A percentile compares a stretch with the other conserved stretches of the same genome.
These are phyloP conservation scores for Drosophila gunungcola DNA, from an alignment of 1,140 invertebrate genomes.

Conservation along the genomic window DNA sequence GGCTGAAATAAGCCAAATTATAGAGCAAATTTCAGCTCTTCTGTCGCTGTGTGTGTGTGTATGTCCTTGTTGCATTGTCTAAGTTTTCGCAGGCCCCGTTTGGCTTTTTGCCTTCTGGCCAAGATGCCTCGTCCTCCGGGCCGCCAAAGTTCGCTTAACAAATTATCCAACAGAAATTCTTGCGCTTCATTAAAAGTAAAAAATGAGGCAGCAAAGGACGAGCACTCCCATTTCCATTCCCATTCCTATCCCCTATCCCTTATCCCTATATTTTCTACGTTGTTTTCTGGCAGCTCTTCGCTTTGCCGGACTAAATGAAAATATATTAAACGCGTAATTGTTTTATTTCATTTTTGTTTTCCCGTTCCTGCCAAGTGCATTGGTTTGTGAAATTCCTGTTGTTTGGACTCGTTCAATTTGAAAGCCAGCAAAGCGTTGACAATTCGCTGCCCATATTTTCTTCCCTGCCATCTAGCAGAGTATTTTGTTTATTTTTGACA, in stretches of 20 bases:
- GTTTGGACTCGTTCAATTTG: conserved; percentile 63
- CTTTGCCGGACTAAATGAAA: conserved; percentile 65
- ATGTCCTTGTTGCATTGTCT: conserved; percentile 71
- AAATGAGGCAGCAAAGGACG: conserved; percentile 68
- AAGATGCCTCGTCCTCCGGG: conserved; percentile 46
- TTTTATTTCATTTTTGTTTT: conserved; percentile 53
- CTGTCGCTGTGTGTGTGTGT: conserved; percentile 17
- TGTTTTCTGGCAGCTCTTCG: conserved; percentile 20
- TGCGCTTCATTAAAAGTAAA: conserved; percentile 84
- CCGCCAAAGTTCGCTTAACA: conserved; percentile 70
- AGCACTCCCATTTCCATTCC: conserved; percentile 16
- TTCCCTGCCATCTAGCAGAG: conserved; percentile 7
- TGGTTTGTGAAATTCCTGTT: conserved; percentile 75
- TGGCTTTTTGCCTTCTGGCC: conserved; percentile 70
- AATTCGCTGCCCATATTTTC: conserved; percentile 51
- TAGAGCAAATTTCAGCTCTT: conserved; percentile 64
- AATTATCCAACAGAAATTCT: conserved; percentile 84
- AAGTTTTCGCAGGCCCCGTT: conserved; percentile 65
- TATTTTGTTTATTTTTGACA: conserved; percentile 44
- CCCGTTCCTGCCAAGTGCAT: conserved; percentile 65
- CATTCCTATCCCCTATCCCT: conserved; percentile 1
- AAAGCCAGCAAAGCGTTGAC: conserved; percentile 52
- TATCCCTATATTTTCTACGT: conserved; percentile 1
- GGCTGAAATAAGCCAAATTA: conserved; percentile 78
- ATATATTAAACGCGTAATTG: conserved; percentile 81